Base-by-base conservation (phyloP, 2,797 vertebrate species). In the Parauchenoglanis ngamensis region DNA sequence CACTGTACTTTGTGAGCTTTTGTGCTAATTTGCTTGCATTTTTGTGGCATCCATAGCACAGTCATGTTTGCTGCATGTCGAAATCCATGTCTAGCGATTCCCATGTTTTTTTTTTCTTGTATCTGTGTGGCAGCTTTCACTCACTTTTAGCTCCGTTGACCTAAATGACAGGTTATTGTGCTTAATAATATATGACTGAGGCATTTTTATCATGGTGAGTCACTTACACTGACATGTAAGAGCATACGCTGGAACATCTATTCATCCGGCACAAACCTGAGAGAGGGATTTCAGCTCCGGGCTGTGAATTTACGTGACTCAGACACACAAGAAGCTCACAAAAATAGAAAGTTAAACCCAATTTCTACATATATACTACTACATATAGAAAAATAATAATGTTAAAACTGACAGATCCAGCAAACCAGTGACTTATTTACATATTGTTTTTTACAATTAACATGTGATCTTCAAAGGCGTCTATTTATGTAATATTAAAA, bases 161-260 rank as follows among this genome's bases (percentile, higher is more conserved):
- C 90, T 89, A 92, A 94, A 94, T 94, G 88, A 92, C 6, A 85
- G 91, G 89, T 92, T 93, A 90, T 89, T 89, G 85, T 5, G 40
- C 90, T 94, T 92, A 94, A 94, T 95, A 94, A 94, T 91, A 94
- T 85, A 94, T 91, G 87, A 89, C 87, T 89, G 86, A 90, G 61
- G 88, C 88, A 89, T 90, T 92, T 91, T 90, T 68, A 85, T 59
- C 10, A 73, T 76, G 87, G 90, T 92, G 92, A 93, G 90, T 93
- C 92, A 93, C 86, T 90, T 90, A 40, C 89, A 87, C 84, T 61
- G 81, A 92, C 84, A 85, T 90, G 90, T 91, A 83, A 85, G 90
- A 90, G 89, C 89, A 91, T 92, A 88, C 86, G 92, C 90, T 85
- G 72, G 83, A 92, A 94, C 92, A 94, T 90, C 91, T 87, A 52